Percentiles rank a stretch among this genome's conserved stretches.
These are phyloP conservation scores for Alosa sapidissima DNA, from an alignment of 2,797 vertebrate species.

Conservation along the genomic window DNA sequence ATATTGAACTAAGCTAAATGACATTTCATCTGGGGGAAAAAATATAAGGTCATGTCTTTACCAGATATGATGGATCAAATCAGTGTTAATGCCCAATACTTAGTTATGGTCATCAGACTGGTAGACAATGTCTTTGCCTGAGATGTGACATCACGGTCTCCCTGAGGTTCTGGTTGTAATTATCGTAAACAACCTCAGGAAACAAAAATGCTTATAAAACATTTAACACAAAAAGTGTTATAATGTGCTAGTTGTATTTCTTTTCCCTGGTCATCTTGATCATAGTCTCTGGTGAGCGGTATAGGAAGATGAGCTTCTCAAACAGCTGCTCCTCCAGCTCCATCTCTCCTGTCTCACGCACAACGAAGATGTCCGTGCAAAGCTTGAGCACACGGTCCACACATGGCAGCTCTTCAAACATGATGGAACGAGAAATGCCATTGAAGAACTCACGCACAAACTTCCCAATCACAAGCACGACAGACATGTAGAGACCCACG, in stretches of 20 bases:
- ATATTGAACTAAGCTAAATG: background rate
- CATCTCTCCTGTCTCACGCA: conserved; percentile 76
- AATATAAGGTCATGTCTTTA: background rate
- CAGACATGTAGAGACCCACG: conserved; percentile 77
- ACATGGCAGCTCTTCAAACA: conserved; percentile 79
- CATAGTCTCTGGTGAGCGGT: conserved; percentile 73
- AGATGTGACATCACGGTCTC: background rate
- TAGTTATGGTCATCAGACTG: background rate
- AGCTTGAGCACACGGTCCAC: conserved; percentile 78
- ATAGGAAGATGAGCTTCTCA: conserved; percentile 77
- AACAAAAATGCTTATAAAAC: background rate
- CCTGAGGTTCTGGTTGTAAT: conserved; percentile 1
- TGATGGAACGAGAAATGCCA: conserved; percentile 78
- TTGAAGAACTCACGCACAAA: conserved; percentile 82
- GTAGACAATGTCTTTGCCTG: background rate
- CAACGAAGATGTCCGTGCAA: conserved; percentile 78
- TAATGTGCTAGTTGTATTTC: conserved; percentile 62
- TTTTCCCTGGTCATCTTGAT: conserved; percentile 77
- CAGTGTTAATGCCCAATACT: background rate
- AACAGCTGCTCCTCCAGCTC: conserved; percentile 80
- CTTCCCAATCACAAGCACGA: conserved; percentile 77
- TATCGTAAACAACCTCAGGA: background rate
- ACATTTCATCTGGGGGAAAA: background rate
- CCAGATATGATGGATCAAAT: background rate
- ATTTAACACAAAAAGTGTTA: background rate